Evolutionary conservation across 2,113 vertebrate genomes (phyloP), one percentile per base, ranked within the genome.

Genomic region (Epinephelus lanceolatus): DNA sequence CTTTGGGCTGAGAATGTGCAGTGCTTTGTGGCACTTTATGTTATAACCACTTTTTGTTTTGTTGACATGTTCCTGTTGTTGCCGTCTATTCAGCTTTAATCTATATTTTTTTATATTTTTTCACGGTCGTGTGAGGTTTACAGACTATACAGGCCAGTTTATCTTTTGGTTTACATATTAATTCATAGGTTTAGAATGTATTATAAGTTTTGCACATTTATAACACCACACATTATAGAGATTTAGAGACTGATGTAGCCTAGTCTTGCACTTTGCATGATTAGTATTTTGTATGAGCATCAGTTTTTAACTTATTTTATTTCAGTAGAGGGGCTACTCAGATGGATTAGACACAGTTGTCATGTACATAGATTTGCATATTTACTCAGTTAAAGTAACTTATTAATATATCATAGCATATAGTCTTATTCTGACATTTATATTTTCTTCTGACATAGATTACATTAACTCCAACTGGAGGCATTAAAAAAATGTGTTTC

Each of bases 371-470:
- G 4, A 70, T 59, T 69, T 79, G 33, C 53, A 61, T 81, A 65
- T 88, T 61, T 76, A 67, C 75, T 76, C 55, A 76, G 47, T 86
- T 78, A 83, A 86, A 80, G 33, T 88, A 88, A 81, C 25, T 81
- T 87, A 82, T 85, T 75, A 33, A 71, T 77, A 67, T 66, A 83
- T 45, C 42, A 83, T 42, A 71, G 42, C 42, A 62, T 72, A 40
- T 53, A 62, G 59, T 17, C 30, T 75, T 17, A 71, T 63, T 78
- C 76, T 81, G 53, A 69, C 61, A 63, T 70, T 27, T 40, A 27
- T 59, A 68, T 69, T 59, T 79, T 53, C 52, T 37, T 68, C 47
- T 82, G n/a, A 80, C 53, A 74, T 57, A 70, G 15, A 65, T 74
- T 63, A 27, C 59, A 78, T 71, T 61, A 70, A 82, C 23, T 73